phyloP scores from a whole-genome alignment of 23 tunicate species.

The Styela clava region DNA sequence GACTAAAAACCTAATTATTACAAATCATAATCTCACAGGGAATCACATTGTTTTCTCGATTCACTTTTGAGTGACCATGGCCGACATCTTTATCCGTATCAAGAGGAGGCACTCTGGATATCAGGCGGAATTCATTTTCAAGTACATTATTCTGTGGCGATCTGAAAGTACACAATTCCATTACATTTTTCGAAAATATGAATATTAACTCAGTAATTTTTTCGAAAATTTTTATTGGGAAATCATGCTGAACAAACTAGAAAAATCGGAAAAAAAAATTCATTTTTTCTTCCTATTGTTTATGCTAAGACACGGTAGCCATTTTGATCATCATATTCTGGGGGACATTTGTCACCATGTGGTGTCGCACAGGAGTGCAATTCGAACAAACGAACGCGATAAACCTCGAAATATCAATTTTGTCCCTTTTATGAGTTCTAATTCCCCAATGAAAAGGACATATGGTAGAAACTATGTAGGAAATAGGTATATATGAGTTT shows the following conservation, averaged over 20 bases:
- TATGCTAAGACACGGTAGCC: neutral
- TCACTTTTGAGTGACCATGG: neutral
- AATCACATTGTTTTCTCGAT: slow-evolving; percentile 1
- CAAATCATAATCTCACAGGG: slow-evolving; percentile 4
- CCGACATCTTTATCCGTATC: slow-evolving; percentile 8
- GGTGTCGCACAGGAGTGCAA: too few relatives aligned
- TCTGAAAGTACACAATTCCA: neutral
- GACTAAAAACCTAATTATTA: too few relatives aligned
- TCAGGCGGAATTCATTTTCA: slow-evolving; percentile 2
- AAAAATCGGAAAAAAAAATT: too few relatives aligned
- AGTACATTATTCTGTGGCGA: neutral
- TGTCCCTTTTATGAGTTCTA: too few relatives aligned
- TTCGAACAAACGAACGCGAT: too few relatives aligned
- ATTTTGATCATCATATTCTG: neutral
- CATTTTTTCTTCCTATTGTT: neutral
- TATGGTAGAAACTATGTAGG: too few relatives aligned
- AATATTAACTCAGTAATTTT: too few relatives aligned
- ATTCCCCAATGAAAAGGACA: too few relatives aligned
- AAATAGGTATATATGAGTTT: too few relatives aligned
- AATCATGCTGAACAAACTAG: too few relatives aligned
- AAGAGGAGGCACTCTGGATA: neutral
- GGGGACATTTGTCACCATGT: neutral
- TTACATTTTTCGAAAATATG: neutral
- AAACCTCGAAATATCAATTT: too few relatives aligned
- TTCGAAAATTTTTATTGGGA: too few relatives aligned